These are phyloP conservation scores for Chloropsis cyanopogon DNA, from an alignment of 2,113 vertebrate genomes.

Conservation along the genomic window DNA sequence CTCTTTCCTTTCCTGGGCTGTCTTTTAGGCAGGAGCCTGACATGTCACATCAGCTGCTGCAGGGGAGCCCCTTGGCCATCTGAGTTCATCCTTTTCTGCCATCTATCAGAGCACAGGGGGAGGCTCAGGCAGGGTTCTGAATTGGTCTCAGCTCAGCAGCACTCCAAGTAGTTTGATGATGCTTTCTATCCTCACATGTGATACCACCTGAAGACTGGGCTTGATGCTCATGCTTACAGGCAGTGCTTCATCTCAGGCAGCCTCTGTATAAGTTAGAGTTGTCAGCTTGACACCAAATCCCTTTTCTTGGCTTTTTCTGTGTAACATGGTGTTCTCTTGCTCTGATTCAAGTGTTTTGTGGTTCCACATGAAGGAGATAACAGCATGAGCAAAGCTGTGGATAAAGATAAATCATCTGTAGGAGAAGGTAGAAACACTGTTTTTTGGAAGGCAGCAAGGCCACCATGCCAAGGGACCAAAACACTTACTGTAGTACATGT, in stretches of 20 bases:
- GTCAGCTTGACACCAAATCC: neutral
- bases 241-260: neutral
- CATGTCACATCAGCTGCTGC: neutral
- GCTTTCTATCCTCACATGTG: neutral
- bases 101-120: neutral
- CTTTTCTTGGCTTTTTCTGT: conserved; percentile 5
- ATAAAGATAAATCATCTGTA: conserved; percentile 34
- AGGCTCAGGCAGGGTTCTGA: neutral
- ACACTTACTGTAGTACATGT: neutral
- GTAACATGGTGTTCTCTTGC: neutral
- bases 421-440: neutral
- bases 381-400: conserved; percentile 25
- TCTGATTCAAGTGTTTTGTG: conserved; percentile 3
- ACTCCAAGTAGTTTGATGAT: neutral
- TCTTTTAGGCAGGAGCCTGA: conserved; percentile 12
- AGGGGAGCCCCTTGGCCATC: conserved; percentile 41
- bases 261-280: neutral
- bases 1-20: neutral
- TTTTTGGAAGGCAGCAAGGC: conserved; percentile 5
- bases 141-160: neutral
- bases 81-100: neutral
- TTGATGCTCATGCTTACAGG: neutral
- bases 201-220: neutral
- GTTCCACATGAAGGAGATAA: conserved; percentile 36
- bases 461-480: neutral